A percentile compares a stretch with the other conserved stretches of the same genome.
phyloP scores from a whole-genome alignment of 2,797 vertebrate genomes.

The Enteromius argenteus region DNA sequence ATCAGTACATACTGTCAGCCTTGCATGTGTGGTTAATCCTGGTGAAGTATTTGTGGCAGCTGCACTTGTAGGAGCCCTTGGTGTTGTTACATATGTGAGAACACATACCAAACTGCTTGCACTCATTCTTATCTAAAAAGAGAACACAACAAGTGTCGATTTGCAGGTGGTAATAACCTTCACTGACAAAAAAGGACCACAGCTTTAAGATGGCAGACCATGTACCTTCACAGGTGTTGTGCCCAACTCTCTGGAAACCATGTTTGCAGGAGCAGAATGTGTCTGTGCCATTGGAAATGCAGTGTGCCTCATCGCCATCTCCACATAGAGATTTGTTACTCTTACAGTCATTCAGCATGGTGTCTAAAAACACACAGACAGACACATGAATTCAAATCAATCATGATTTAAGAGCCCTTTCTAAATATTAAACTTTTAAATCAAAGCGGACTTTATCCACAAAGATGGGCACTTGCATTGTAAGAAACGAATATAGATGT shows the following conservation, averaged over 20 bases:
- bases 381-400: not conserved
- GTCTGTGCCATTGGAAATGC: conserved; percentile 81
- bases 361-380: conserved; percentile 74
- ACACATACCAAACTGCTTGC: conserved; percentile 88
- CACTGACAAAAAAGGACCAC: conserved; percentile 47
- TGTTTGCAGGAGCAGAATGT: conserved; percentile 91
- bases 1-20: conserved; percentile 83
- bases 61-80: conserved; percentile 92
- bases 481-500: not conserved
- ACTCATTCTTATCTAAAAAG: conserved; percentile 90
- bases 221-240: conserved; percentile 89
- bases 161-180: not conserved
- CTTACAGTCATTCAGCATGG: conserved; percentile 86
- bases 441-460: not conserved
- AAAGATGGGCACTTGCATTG: no score
- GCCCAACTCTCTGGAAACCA: conserved; percentile 90
- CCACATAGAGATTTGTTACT: conserved; percentile 89
- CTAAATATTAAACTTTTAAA: not conserved
- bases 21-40: conserved; percentile 92
- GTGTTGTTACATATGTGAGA: conserved; percentile 98
- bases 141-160: not conserved
- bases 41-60: conserved; percentile 92
- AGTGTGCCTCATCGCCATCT: conserved; percentile 90
- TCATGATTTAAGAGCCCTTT: not conserved
- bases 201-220: not conserved